Conservation (phyloP, 2,113 vertebrate species). For the Synchiropus splendidus region DNA sequence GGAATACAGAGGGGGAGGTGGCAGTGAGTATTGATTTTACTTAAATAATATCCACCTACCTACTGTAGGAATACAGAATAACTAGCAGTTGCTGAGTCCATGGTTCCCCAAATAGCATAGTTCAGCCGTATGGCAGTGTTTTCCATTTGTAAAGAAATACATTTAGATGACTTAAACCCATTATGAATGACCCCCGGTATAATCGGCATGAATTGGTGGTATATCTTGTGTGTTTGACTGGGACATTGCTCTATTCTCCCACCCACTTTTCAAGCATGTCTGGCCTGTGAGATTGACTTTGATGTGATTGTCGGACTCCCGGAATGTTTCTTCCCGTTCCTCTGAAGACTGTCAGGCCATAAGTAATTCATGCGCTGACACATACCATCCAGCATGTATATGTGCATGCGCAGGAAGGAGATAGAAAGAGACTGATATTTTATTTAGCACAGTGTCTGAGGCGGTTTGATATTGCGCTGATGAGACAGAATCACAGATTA, state of each 20-base stretch:
- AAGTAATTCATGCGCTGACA: constrained; percentile 48
- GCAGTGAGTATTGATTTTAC: no score
- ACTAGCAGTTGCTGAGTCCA: no score
- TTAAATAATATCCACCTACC: no score
- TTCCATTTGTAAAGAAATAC: no score
- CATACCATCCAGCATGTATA: constrained; percentile 25
- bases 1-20: not conserved
- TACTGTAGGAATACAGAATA: no score
- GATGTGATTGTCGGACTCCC: constrained; percentile 42
- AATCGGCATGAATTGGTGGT: no score
- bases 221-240: not conserved
- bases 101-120: no score
- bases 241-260: not conserved
- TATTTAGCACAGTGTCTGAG: constrained; percentile 47
- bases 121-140: no score
- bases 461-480: constrained; percentile 59
- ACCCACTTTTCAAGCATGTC: constrained; percentile 7
- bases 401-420: constrained; percentile 8
- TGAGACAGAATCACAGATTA: constrained; percentile 55
- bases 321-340: constrained; percentile 26
- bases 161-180: no score
- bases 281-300: constrained; percentile 24
- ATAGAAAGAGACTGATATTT: constrained; percentile 49
- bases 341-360: constrained; percentile 48
- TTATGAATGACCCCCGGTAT: no score